Base-by-base conservation (phyloP, 2,888 invertebrate species). In the Apodemia mormo region DNA sequence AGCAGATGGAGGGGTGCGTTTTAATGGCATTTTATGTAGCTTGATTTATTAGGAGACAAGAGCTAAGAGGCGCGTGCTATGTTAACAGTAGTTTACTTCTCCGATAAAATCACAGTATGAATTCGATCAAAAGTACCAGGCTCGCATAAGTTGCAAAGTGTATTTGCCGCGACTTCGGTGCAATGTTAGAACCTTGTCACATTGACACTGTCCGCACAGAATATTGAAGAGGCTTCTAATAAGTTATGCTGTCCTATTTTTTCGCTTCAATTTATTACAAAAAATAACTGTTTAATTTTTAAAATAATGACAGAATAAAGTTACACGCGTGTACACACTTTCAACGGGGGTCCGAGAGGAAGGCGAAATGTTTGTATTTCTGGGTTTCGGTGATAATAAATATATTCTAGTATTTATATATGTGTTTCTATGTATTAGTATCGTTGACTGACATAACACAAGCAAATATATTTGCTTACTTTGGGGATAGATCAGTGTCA, bases 261-360 rank as follows among this genome's bases (percentile, higher is more conserved):
- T 54, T 54, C 22, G 7, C 54, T 54, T 54, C 7, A 54, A 54
- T 54, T 64, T 64, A 12, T 66, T 66, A 45, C 65, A 43, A 2
- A 43, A n/a, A 61, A 8, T 49, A 22, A 29, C 4, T 45, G 29
- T 45, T 70, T 68, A 65, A 65, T 67, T 7, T 54, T 22, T 22
- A 22, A 54, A 54, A 54, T 45, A 45, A 45, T 45, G 12, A 45
- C 7, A 40, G 7, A 40, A 40, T 45, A 45, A 45, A 12, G 45
- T 54, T 12, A 54, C 54, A 22, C 22, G 54, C 54, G 54, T 54
- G 54, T 54, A n/a, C n/a, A n/a, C n/a, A n/a, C n/a, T 22, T n/a
- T 54, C 54, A 54, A 54, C 54, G 9, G 54, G 5, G 54, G 9
- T 54, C 54, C 54, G 22, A 7, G 5, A 22, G n/a, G 54, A 54